These are phyloP conservation scores for Pterocles burchelli DNA, from an alignment of 2,113 vertebrate genomes.

Conservation along the genomic window DNA sequence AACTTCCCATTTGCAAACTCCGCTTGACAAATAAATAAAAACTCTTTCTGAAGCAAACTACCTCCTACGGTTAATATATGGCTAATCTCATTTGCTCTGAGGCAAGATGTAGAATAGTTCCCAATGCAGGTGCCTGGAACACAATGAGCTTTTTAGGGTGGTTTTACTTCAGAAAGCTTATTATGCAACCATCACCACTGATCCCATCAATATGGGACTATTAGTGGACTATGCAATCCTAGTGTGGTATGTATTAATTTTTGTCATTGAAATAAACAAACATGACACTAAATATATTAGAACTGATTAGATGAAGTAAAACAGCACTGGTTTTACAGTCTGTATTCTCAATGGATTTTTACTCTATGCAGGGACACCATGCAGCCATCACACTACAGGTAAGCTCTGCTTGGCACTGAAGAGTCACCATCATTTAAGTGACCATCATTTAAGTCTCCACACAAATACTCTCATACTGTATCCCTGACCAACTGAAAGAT, in stretches of 20 bases:
- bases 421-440: not conserved
- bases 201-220: not conserved
- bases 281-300: not conserved
- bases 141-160: not conserved
- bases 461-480: not conserved
- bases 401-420: not conserved
- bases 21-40: not conserved
- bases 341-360: not conserved
- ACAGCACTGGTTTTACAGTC: not conserved
- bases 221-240: not conserved
- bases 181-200: not conserved
- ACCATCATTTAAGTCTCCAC: not conserved
- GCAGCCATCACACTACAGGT: not conserved
- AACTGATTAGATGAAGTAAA: not conserved
- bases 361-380: not conserved
- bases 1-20: not conserved
- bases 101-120: not conserved
- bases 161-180: not conserved
- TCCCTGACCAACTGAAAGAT: not conserved
- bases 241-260: not conserved
- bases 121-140: not conserved
- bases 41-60: not conserved
- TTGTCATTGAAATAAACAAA: not conserved
- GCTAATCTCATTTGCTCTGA: not conserved
- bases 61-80: not conserved